Evolutionary conservation across 2,113 vertebrate species (phyloP).

Genomic region (Heterocephalus glaber): DNA sequence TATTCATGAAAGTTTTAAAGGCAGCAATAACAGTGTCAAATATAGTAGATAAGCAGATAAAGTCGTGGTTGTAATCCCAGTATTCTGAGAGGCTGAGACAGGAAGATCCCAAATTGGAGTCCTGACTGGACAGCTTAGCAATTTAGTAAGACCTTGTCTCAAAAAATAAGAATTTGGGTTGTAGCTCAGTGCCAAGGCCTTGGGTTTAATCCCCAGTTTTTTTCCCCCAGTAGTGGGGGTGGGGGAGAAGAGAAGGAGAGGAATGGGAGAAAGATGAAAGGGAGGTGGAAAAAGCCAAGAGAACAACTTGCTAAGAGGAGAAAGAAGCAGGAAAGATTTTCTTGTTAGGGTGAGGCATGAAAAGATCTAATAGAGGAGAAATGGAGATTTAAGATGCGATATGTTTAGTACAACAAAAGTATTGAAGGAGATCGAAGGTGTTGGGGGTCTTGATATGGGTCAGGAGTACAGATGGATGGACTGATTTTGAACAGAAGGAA

Average conservation of each 20-base stretch:
- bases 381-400: neutral
- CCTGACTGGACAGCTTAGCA: neutral
- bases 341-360: neutral
- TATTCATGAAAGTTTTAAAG: neutral
- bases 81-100: neutral
- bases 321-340: neutral
- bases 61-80: neutral
- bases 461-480: neutral
- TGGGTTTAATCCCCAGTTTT: neutral
- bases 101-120: neutral
- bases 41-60: neutral
- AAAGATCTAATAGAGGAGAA: neutral
- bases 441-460: neutral
- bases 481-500: slow-evolving; percentile 4
- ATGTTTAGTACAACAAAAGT: neutral
- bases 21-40: neutral
- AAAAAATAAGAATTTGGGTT: neutral
- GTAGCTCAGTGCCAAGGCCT: neutral
- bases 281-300: neutral
- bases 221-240: neutral
- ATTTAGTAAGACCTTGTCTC: neutral
- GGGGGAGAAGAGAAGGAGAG: neutral
- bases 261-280: neutral
- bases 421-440: neutral
- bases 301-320: neutral